These are phyloP conservation scores for Phylloscopus trochilus DNA, from an alignment of 2,113 vertebrate genomes.

Conservation along the genomic window DNA sequence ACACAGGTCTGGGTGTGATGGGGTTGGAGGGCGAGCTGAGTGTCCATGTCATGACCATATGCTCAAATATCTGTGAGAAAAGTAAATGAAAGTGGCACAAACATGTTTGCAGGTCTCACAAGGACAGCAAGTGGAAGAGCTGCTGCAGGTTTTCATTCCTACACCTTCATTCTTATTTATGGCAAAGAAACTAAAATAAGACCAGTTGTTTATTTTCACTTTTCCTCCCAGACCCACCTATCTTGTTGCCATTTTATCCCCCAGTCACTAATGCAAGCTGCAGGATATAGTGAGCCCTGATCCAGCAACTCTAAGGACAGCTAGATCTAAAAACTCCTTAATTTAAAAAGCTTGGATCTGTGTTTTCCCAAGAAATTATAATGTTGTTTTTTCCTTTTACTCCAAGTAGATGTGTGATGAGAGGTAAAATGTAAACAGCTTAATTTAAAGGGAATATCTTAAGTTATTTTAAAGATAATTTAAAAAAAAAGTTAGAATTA, in stretches of 20 bases:
- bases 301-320: background rate
- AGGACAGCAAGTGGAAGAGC: background rate
- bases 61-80: background rate
- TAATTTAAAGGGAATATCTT: background rate
- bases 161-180: background rate
- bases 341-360: background rate
- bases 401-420: background rate
- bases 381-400: accelerated
- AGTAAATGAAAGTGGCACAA: accelerated
- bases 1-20: background rate
- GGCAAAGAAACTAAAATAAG: background rate
- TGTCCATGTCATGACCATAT: accelerated
- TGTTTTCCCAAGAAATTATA: background rate
- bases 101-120: accelerated
- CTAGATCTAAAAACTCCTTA: background rate
- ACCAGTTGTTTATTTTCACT: background rate
- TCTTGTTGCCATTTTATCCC: background rate
- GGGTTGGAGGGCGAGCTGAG: background rate
- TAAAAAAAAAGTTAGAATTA: background rate
- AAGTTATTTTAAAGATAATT: background rate
- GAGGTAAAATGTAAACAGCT: background rate
- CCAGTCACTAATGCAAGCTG: background rate
- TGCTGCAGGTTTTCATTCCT: background rate
- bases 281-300: background rate
- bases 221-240: background rate